phyloP scores from a whole-genome alignment of 2,113 vertebrate species.

The Egretta garzetta region DNA sequence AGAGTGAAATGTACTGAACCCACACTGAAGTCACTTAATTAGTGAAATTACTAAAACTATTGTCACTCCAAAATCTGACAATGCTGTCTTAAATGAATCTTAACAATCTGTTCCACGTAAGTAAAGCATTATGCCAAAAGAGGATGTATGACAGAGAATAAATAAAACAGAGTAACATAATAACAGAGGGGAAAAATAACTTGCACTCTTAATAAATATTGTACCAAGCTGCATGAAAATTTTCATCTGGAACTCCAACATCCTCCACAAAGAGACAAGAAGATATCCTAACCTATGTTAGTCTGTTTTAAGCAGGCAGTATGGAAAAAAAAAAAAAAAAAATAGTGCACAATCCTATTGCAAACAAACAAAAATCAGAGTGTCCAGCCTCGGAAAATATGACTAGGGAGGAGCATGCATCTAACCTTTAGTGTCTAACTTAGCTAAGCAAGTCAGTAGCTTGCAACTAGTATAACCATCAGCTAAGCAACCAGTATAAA shows the following conservation, averaged over 20 bases:
- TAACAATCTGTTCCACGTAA: background rate
- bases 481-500: background rate
- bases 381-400: background rate
- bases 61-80: background rate
- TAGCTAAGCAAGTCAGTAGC: background rate
- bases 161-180: background rate
- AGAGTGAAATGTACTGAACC: background rate
- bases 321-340: background rate
- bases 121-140: background rate
- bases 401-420: background rate
- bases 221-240: background rate
- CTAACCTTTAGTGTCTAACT: background rate
- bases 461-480: background rate
- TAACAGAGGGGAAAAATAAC: background rate
- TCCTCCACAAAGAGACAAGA: background rate
- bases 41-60: background rate
- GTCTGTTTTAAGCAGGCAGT: background rate
- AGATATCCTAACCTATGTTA: background rate
- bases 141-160: background rate
- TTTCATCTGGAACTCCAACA: background rate
- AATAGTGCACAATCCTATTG: background rate
- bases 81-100: background rate
- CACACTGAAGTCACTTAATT: background rate
- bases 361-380: background rate
- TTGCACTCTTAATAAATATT: background rate